Evolutionary conservation across 2,888 invertebrate genomes (phyloP).

Genomic region (Noctua pronuba): DNA sequence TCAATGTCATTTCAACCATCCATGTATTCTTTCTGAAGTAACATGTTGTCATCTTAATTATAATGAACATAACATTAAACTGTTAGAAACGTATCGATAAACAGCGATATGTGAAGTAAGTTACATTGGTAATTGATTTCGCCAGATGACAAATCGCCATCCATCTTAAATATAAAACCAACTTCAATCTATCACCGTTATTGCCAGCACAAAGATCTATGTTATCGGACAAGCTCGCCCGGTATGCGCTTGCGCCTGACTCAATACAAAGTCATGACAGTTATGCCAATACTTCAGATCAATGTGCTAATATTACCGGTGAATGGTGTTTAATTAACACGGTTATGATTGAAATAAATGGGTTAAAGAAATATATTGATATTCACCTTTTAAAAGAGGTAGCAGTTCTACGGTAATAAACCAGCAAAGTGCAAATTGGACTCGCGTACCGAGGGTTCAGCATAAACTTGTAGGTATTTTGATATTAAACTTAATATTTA

Average conservation of each 20-base stretch:
- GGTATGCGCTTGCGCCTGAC: constrained; percentile 22
- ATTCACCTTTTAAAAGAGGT: background rate
- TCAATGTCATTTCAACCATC: background rate
- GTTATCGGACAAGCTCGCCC: constrained; percentile 14
- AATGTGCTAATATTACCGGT: constrained; percentile 32
- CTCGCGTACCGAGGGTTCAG: no score
- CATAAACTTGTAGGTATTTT: no score
- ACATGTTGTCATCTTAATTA: background rate
- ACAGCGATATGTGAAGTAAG: background rate
- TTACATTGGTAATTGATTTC: background rate
- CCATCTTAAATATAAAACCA: background rate
- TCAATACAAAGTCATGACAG: constrained; percentile 54
- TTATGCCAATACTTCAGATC: constrained; percentile 53
- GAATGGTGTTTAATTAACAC: constrained; percentile 57
- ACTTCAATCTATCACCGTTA: constrained; percentile 32
- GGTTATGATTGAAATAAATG: constrained; percentile 12
- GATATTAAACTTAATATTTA: no score
- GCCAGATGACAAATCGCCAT: background rate
- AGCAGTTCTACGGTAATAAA: no score
- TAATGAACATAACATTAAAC: background rate
- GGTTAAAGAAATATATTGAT: constrained; percentile 37
- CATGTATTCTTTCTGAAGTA: background rate
- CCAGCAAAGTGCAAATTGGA: no score
- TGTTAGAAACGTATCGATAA: background rate
- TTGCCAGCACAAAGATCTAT: constrained; percentile 1